These are phyloP conservation scores for Arrhamphus sclerolepis DNA, from an alignment of 2,797 vertebrate genomes.

Conservation along the genomic window DNA sequence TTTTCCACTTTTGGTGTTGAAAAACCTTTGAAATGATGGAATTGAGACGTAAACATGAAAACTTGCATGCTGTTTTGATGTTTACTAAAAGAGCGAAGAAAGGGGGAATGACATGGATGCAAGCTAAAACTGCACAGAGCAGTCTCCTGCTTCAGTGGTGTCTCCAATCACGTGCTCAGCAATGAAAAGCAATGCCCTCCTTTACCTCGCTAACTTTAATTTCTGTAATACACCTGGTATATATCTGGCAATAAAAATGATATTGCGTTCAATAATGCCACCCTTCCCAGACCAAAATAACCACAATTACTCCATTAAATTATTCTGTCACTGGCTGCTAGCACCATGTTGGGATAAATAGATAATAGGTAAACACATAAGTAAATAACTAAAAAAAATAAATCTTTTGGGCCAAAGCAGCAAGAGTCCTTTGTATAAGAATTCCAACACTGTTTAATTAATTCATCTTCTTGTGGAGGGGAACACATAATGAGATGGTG, in stretches of 20 bases:
- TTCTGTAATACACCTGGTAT: no score
- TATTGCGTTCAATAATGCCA: neutral
- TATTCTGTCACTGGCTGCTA: no score
- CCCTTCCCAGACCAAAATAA: neutral
- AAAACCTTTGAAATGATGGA: slow-evolving; percentile 42
- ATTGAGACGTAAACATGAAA: slow-evolving; percentile 74
- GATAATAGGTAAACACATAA: no score
- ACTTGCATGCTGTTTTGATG: slow-evolving; percentile 75
- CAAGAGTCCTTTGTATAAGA: slow-evolving; percentile 54
- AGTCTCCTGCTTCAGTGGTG: slow-evolving; percentile 20
- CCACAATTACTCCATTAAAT: neutral
- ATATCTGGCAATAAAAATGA: no score
- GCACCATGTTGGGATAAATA: neutral
- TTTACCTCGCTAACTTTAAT: slow-evolving; percentile 17
- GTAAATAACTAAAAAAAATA: no score
- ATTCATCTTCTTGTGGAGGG: slow-evolving; percentile 49
- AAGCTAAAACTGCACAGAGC: slow-evolving; percentile 38
- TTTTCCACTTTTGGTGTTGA: slow-evolving; percentile 26
- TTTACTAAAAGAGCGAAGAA: slow-evolving; percentile 60
- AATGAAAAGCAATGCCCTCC: slow-evolving; percentile 54
- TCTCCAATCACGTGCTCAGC: slow-evolving; percentile 37
- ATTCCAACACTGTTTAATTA: slow-evolving; percentile 58
- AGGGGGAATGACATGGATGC: slow-evolving; percentile 40
- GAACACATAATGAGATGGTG: slow-evolving; percentile 74
- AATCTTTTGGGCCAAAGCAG: slow-evolving; percentile 40